These are phyloP conservation scores for Nebria salina DNA, from an alignment of 2,888 invertebrate genomes.

Conservation along the genomic window DNA sequence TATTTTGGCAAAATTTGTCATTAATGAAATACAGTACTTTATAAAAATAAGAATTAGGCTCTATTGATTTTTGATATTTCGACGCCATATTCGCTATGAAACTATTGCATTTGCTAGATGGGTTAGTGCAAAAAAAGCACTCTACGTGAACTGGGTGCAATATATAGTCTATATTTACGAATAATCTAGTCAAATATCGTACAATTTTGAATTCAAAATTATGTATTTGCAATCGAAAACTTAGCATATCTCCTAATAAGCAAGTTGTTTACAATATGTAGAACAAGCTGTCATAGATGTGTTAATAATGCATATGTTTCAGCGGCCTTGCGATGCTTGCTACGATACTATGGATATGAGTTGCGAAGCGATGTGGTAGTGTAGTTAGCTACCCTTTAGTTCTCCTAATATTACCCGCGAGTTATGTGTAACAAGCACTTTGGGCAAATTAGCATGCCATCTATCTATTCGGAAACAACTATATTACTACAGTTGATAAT, in stretches of 20 bases:
- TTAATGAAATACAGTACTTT: too few species aligned
- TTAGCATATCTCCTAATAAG: background rate
- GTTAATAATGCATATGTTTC: constrained; percentile 38
- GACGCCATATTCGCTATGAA: too few species aligned
- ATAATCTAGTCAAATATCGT: too few species aligned
- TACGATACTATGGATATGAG: background rate
- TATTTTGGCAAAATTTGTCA: too few species aligned
- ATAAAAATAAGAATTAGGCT: too few species aligned
- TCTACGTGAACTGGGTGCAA: too few species aligned
- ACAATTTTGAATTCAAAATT: too few species aligned
- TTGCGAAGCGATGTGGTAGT: background rate
- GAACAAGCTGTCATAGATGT: constrained; percentile 43
- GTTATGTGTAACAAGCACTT: constrained; percentile 45
- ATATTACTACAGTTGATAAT: constrained; percentile 35
- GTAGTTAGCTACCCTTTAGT: constrained; percentile 38
- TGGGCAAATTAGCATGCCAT: constrained; percentile 47
- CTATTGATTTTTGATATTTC: too few species aligned
- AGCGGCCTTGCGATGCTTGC: background rate
- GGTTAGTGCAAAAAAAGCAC: too few species aligned
- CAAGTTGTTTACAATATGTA: constrained; percentile 36
- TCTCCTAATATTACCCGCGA: constrained; percentile 44
- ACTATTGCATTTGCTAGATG: too few species aligned
- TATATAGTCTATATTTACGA: too few species aligned
- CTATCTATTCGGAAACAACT: constrained; percentile 47
- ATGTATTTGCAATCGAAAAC: too few species aligned